Base-by-base conservation (phyloP, 2,888 invertebrate genomes). In the Euproctis similis region DNA sequence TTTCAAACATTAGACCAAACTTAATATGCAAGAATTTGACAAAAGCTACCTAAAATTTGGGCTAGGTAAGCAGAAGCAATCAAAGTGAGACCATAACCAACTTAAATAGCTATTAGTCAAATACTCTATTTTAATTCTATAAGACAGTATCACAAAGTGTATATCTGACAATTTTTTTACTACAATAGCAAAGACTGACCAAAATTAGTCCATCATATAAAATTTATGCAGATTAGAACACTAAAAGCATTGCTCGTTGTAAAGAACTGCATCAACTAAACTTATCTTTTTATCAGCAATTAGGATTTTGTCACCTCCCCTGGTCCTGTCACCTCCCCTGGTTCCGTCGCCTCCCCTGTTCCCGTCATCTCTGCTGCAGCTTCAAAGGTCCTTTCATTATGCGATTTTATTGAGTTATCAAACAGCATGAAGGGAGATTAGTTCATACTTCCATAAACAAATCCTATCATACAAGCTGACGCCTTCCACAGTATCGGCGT, bases 391-490 rank as follows among this genome's bases (percentile, higher is more conserved):
- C 70, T 70, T 69, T 78, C 78, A 76, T 85, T 80, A 78, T 76
- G 66, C 68, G 65, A 63, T 65, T 69, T 78, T 81, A 84, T 85
- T 85, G 84, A 84, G 80, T 85, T 85, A 85, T 84, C 81, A 76
- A 66, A 60, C 66, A 55, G 60, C 59, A 59, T 63, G 64, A 64
- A 71, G 81, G 77, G 75, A 75, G 82, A 81, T 84, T 80, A 82
- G 81, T 81, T 76, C 81, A 82, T 80, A 81, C 81, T 82, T 78
- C 80, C 80, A 82, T 80, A 77, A 70, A 69, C 76, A 76, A 82
- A 84, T 85, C 85, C 77, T 74, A 85, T 85, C 85, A 85, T 62
- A 78, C 85, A 84, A 76, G 74, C 84, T 82, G 85, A 85, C 85
- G 85, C 85, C 80, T 85, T 69, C 67, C 80, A 78, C 73, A 73